Conservation (phyloP, 2,888 invertebrate genomes). For the Agriopis aurantiaria region DNA sequence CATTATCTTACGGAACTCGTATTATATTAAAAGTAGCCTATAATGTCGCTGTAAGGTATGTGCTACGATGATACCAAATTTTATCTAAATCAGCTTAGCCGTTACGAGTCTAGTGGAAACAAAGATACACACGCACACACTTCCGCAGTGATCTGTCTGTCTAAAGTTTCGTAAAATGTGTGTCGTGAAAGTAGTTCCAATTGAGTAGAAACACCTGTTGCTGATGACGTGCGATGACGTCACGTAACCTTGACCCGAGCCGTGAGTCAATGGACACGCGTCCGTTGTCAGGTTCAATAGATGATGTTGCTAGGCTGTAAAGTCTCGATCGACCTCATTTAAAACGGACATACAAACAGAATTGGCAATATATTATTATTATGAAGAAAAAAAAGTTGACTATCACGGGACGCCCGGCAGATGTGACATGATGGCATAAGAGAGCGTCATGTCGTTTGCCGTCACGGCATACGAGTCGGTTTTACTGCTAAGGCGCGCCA, state of each 20-base stretch:
- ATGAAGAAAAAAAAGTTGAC: not conserved
- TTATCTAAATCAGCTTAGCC: too few relatives aligned
- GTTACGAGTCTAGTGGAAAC: too few relatives aligned
- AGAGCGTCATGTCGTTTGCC: not conserved
- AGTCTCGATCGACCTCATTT: constrained; percentile 4
- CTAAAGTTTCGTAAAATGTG: not conserved
- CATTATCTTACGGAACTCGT: too few relatives aligned
- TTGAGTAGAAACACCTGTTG: constrained; percentile 16
- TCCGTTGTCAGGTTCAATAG: constrained; percentile 9
- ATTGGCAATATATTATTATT: not conserved
- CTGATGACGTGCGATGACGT: constrained; percentile 11
- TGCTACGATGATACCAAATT: too few relatives aligned
- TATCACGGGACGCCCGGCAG: too few relatives aligned
- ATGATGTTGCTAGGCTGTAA: constrained; percentile 7
- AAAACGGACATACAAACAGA: not conserved
- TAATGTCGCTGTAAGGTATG: too few relatives aligned
- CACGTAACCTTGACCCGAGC: constrained; percentile 19
- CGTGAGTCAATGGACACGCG: constrained; percentile 19
- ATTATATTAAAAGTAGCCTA: too few relatives aligned
- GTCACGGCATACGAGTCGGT: too few relatives aligned
- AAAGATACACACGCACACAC: too few relatives aligned
- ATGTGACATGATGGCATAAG: too few relatives aligned
- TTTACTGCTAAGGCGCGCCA: too few relatives aligned
- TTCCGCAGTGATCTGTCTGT: too few relatives aligned
- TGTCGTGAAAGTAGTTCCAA: not conserved